Conservation (phyloP, 2,797 vertebrate genomes). For the Benthosema pterotum region DNA sequence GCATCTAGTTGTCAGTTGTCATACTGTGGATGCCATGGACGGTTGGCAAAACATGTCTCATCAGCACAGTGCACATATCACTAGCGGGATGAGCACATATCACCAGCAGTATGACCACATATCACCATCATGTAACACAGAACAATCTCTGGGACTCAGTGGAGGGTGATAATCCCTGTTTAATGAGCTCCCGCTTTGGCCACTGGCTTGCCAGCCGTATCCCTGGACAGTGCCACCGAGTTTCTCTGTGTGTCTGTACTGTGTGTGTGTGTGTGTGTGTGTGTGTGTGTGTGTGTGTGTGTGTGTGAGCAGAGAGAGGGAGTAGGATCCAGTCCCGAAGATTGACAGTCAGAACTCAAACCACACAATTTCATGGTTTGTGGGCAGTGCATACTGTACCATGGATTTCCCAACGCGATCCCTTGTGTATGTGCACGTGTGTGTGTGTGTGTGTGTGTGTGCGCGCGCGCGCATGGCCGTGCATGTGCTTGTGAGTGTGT, state of each 20-base stretch:
- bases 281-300: constrained; percentile 26
- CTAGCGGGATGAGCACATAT: constrained; percentile 51
- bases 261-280: constrained; percentile 13
- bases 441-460: constrained; percentile 26
- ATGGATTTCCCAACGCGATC: constrained; percentile 68
- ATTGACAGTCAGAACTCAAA: constrained; percentile 78
- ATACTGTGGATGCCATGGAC: constrained; percentile 48
- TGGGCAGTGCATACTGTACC: constrained; percentile 72
- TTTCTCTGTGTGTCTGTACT: constrained; percentile 32
- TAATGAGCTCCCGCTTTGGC: constrained; percentile 79
- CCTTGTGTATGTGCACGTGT: no score
- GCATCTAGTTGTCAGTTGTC: constrained; percentile 63
- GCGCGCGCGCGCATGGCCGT: constrained; percentile 11
- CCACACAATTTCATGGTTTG: constrained; percentile 82
- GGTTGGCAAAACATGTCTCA: constrained; percentile 42
- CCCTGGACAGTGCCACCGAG: constrained; percentile 65
- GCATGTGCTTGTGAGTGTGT: constrained; percentile 4
- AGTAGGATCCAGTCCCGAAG: constrained; percentile 70
- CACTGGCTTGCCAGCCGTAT: constrained; percentile 62
- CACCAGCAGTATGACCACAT: constrained; percentile 51
- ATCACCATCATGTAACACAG: constrained; percentile 52
- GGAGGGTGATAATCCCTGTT: constrained; percentile 80
- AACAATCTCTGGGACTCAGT: constrained; percentile 63
- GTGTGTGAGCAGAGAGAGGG: constrained; percentile 60
- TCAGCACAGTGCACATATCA: constrained; percentile 40